Evolutionary conservation across 2,888 invertebrate genomes (phyloP), one percentile per base, ranked within the genome.

Genomic region (Xylocampa areola): DNA sequence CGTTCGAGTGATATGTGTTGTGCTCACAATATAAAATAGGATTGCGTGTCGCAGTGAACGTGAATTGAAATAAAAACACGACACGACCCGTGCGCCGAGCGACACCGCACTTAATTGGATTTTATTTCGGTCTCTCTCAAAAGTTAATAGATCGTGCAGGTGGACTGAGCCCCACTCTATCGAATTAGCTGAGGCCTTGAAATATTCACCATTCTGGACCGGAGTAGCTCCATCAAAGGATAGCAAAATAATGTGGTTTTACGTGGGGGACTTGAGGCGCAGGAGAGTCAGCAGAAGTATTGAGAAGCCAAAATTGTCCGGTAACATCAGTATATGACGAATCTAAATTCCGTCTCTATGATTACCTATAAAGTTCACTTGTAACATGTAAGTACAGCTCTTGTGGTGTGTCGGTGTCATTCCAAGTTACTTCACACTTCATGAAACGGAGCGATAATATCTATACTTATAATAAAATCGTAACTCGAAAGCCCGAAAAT

Each of bases 61-160:
- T 17, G 14, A 13, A 35, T 27, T 25, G 7, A 52, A 51, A 45
- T 40, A 44, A 59, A 50, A 60, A 11, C 27, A 41, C 23, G 17
- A 2, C 19, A 23, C 52, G 13, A 6, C 13, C n/a, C 6, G 47
- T 4, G 14, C 17, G 14, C 41, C 19, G 8, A 13, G 17, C 30
- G 30, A 49, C 45, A 16, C 41, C 14, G 23, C 35, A 37, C 40
- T 45, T 58, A 48, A 66, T 58, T 49, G 45, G 33, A 47, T 47
- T 51, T 39, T 43, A 60, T 60, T 61, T 52, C 21, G 19, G 41
- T 41, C 41, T 32, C 40, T 44, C 30, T 51, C 35, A 17, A 41
- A 36, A 45, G 40, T 45, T 57, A 50, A 35, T 39, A 44, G 14
- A 54, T 54, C 25, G 30, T 48, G 16, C 23, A 39, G 21, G 37